Base-by-base conservation (phyloP, 2,888 invertebrate species). In the Ischnus inquisitorius region DNA sequence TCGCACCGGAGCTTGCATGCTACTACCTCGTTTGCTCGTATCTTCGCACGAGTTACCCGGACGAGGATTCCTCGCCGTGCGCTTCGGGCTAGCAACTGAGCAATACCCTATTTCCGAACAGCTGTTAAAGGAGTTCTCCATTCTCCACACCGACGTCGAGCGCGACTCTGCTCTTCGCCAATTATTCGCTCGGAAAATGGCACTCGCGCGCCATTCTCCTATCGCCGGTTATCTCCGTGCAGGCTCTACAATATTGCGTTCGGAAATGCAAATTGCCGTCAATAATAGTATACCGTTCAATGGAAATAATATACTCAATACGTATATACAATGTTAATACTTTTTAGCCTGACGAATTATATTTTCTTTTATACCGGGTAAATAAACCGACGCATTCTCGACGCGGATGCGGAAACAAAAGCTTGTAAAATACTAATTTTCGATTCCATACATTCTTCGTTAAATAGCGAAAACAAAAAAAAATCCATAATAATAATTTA, bases 151-250 rank as follows among this genome's bases (percentile, higher is more conserved):
- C 25, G 25, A 19, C 54, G 39, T 62, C 62, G 10, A 41, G 16
- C 65, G 39, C n/a, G 68, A 60, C 34, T 43, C 62, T 34, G 43
- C 51, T 62, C 28, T 41, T 68, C 57, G 75, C 60, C 62, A 74
- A 80, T 80, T 74, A 75, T 62, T 62, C 68, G 34, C 68, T 60
- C 64, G 62, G 62, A 68, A 80, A 75, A 69, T 75, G 48, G 69
- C 28, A 72, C 43, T 16, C 46, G 43, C 19, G 8, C 34, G 51
- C 54, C 28, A 78, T 78, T 41, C 39, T 46, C 41, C 68, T 22
- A 25, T 51, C 16, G 12, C 46, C 10, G 14, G 28, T 48, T 28
- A 68, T 48, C 51, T 54, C 19, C 34, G 28, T 16, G 14, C 28
- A 14, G 10, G 19, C 16, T 68, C n/a, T 25, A 12, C 65, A 25